Base-by-base conservation (phyloP, 2,888 invertebrate genomes). In the Eucera pruinosa region DNA sequence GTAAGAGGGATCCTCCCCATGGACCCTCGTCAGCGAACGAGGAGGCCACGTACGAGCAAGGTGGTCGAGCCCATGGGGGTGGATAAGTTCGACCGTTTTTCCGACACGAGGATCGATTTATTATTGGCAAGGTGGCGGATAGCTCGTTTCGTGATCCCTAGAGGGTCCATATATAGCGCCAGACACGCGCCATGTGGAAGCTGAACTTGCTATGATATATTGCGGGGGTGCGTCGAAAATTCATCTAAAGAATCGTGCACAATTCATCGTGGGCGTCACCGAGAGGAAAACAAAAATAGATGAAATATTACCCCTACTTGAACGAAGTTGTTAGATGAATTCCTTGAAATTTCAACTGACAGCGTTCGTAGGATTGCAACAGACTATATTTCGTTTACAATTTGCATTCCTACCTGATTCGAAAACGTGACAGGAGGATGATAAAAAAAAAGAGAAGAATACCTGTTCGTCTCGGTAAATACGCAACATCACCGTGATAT, bases 141-240 rank as follows among this genome's bases (percentile, higher is more conserved):
- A 74, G 78, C 82, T 85, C 83, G 78, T 83, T 86, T 55, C 58
- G 64, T 52, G 67, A 60, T 72, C 82, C 82, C 82, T 74, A 60
- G 78, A 87, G 85, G 85, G 80, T 82, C 77, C 80, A 60, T 67
- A 60, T 62, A 65, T 58, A 70, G 50, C 68, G 57, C 60, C 61
- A 79, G 78, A 76, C 83, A 81, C 83, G 76, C 87, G 89, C 87
- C 90, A 89, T 88, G 86, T 90, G 89, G 85, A 81, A 65, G 64
- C 80, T 80, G 78, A 82, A 81, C 82, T 76, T 82, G 66, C 81
- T 43, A 79, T 84, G 87, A 89, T 89, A 70, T 87, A 85, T 85
- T 72, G 68, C 71, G 39, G 54, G 70, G 67, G 65, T 71, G 48
- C 55, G 61, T 71, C 39, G 33, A 20, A 55, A 66, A 78, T 75